Evolutionary conservation across 2,797 vertebrate genomes (phyloP), one percentile per base, ranked within the genome.

Genomic region (Sebastes nivosus): DNA sequence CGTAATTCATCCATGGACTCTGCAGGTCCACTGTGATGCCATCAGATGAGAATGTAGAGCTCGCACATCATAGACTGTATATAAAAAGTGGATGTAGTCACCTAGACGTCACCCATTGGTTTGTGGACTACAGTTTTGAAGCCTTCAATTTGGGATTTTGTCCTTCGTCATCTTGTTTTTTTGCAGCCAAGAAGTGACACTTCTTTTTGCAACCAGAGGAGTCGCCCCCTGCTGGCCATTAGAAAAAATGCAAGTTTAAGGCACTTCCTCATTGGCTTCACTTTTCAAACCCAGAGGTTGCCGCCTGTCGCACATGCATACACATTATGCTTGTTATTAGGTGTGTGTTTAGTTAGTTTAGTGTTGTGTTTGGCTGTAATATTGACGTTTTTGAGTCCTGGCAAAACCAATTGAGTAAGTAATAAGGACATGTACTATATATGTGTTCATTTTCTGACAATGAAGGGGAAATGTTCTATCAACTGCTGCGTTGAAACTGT

Each of bases 391-490:
- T 67, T 27, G 6, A 18, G 69, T 65, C 11, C 18, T 16, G 38
- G 38, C 38, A 67, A 76, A 84, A 75, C 8, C 14, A 20, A 54
- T 14, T 22, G 54, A 64, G 42, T 27, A 58, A 77, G 38, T 24
- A 36, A 73, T 52, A 60, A 63, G 50, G 8, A 60, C 0, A 16
- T 72, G 61, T 68, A 38, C n/a, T 14, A 20, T 18, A 12, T 68
- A 13, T 38, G 2, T 71, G 58, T 27, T 64, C 1, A 36, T 60
- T 64, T 75, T 71, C 59, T 75, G 77, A 84, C 80, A 54, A 72
- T 32, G 61, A 81, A 79, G 79, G 90, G 82, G 85, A 91, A 92
- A 93, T 88, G 87, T 90, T 84, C 86, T 88, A 89, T 92, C 88
- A 88, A 88, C 80, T 84, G 82, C 82, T 80, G 67, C 59, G 81